Evolutionary conservation across 2,797 vertebrate species (phyloP).

Genomic region (Microctenopoma stevenorrisi): DNA sequence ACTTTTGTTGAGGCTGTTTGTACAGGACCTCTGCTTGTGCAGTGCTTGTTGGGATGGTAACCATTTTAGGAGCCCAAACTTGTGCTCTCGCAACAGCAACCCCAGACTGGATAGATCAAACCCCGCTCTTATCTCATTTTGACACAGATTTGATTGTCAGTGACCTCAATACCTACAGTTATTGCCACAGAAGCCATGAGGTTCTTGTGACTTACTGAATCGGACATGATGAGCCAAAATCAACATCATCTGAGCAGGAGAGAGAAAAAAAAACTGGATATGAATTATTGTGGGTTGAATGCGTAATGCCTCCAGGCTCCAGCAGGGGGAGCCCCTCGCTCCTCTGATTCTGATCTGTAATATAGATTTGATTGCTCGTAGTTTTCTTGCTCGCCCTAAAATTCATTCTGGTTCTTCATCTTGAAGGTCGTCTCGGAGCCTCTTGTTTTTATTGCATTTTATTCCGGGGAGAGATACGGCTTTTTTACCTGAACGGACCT

Average conservation of each 20-base stretch:
- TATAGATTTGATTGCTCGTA: no score
- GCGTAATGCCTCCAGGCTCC: no score
- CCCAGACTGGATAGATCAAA: background rate
- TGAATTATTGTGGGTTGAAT: background rate
- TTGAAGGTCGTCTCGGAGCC: no score
- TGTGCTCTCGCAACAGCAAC: background rate
- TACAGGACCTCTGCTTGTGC: no score
- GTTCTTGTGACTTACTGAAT: conserved; percentile 8
- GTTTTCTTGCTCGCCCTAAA: no score
- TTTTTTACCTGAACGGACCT: no score
- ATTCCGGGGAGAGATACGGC: no score
- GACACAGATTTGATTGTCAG: conserved; percentile 1
- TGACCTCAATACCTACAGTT: background rate
- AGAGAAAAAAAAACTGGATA: background rate
- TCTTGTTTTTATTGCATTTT: no score
- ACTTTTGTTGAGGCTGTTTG: background rate
- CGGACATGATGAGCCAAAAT: conserved; percentile 11
- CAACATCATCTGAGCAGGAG: conserved; percentile 21
- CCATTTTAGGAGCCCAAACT: background rate
- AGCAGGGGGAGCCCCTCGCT: no score
- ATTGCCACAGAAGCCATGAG: background rate
- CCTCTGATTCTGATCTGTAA: no score
- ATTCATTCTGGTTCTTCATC: no score
- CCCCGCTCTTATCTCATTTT: conserved; percentile 3
- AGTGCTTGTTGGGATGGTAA: no score